These are phyloP conservation scores for Branchipolynoe longqiensis DNA, from an alignment of 2,888 invertebrate genomes.

Conservation along the genomic window DNA sequence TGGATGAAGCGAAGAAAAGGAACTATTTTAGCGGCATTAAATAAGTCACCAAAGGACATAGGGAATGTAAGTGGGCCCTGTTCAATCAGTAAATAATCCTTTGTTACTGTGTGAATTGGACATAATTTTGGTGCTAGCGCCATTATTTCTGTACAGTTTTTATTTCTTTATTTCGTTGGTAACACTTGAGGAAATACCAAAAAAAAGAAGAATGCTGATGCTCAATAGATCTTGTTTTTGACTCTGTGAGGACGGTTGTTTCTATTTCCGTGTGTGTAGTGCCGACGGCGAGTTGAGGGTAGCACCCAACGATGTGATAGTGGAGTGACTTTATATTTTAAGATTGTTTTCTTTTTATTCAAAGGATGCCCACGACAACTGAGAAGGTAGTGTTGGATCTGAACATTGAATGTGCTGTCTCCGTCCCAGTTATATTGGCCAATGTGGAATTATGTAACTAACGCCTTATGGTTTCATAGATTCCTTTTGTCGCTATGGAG, in stretches of 20 bases:
- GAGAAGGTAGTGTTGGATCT: too few species aligned
- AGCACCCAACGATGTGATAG: conserved; percentile 38
- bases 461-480: too few species aligned
- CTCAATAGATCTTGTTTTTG: conserved; percentile 40
- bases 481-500: too few species aligned
- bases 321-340: conserved; percentile 38
- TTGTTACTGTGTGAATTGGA: conserved; percentile 30
- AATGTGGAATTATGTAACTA: too few species aligned
- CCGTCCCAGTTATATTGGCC: too few species aligned
- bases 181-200: conserved; percentile 38
- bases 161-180: conserved; percentile 1
- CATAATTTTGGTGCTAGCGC: conserved; percentile 40
- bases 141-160: conserved; percentile 32
- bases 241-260: conserved; percentile 14
- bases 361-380: too few species aligned
- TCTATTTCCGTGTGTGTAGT: conserved; percentile 23
- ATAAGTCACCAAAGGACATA: too few species aligned
- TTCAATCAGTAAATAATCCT: conserved; percentile 3
- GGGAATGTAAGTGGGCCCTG: background rate
- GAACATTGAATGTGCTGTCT: too few species aligned
- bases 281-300: background rate
- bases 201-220: conserved; percentile 11
- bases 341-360: too few species aligned
- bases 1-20: too few species aligned
- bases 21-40: too few species aligned